Base-by-base conservation (phyloP, 2,888 invertebrate species). In the Schizotus pectinicornis region DNA sequence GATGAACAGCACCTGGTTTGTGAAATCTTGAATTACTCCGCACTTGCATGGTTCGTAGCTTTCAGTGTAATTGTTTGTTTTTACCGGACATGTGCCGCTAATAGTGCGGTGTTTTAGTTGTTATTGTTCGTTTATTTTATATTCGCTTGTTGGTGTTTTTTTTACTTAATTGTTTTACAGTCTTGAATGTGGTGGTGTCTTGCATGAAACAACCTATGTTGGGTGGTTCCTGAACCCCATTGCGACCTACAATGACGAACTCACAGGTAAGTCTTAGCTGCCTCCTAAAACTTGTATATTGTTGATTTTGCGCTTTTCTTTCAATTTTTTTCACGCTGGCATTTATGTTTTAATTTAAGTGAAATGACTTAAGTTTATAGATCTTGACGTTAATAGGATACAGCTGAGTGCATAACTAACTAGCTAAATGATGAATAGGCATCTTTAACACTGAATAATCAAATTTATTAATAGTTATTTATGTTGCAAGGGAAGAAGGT, bases 231-330 rank as follows among this genome's bases (percentile, higher is more conserved):
- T 54, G 31, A 45, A 54, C 46, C 58, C 50, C 35, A 52, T 50
- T 48, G 50, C 52, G 43, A 43, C 48, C 55, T 46, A 79, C 76
- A 76, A 85, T 85, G 85, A 85, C 85, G 74, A 85, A 85, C 81
- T 83, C 85, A 74, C 85, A 85, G 85, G 85, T 85, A 83, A 76
- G 75, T 71, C 71, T 76, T 77, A 74, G 11, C 71, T 70, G 67
- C 69, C 68, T 72, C 71, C 74, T 73, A 22, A 22, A 22, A 22
- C 5, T 22, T 22, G 22, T 22, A 3, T 22, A 3, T 22, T 22
- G 5, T 22, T 22, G 22, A 3, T 22, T 5, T 49, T n/a, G 3
- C 38, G 9, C 5, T 22, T 6, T 38, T 9, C 7, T 11, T 11
- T n/a, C n/a, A 8, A 38, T 38, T 12, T 12, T 38, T 38, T n/a